phyloP scores from a whole-genome alignment of 2,797 vertebrate species.

The Furcifer pardalis region DNA sequence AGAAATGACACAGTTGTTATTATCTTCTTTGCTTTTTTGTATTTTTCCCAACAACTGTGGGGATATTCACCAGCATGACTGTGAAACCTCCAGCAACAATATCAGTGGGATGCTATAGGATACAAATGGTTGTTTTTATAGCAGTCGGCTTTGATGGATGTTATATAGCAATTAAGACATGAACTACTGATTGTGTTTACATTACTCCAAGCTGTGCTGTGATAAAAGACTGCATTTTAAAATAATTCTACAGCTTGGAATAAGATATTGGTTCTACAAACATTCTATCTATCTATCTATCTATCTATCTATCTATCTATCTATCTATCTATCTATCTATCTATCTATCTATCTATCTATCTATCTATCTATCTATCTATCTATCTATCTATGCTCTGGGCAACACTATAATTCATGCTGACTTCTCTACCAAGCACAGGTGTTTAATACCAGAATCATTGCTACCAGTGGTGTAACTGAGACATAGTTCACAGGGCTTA shows the following conservation, averaged over 20 bases:
- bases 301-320: no score
- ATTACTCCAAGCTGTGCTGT: background rate
- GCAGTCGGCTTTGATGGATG: background rate
- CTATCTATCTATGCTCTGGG: background rate
- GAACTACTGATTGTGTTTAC: background rate
- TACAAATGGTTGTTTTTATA: background rate
- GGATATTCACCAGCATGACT: background rate
- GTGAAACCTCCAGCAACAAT: background rate
- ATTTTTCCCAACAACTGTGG: slow-evolving; percentile 9
- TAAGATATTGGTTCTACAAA: background rate
- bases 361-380: no score
- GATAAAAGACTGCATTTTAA: background rate
- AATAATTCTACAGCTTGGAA: background rate
- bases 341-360: no score
- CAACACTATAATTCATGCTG: background rate
- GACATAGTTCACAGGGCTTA: no score
- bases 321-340: no score
- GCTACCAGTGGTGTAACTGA: background rate
- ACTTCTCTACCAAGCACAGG: background rate
- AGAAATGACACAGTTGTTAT: background rate
- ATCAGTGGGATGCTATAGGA: background rate
- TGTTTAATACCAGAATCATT: background rate
- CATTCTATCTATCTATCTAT: no score
- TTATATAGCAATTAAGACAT: background rate
- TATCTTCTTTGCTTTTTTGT: background rate